These are phyloP conservation scores for Sorex maritimensis DNA, from an alignment of 2,797 vertebrate genomes.

Conservation along the genomic window DNA sequence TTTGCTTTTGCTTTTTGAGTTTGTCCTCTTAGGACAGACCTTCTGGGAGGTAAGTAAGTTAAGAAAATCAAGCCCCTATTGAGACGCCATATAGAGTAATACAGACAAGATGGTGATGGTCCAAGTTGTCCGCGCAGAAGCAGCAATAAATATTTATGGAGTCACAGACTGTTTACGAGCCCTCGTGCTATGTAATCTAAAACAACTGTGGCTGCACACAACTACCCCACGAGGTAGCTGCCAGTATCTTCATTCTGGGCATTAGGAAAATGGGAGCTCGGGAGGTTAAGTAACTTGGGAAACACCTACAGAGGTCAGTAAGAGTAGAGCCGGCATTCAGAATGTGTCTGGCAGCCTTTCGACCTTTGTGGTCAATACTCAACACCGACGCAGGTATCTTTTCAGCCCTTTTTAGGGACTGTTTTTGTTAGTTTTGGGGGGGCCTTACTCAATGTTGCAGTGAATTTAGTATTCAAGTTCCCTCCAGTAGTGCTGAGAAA, in stretches of 20 bases:
- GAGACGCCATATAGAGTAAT: neutral
- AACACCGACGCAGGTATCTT: neutral
- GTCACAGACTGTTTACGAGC: neutral
- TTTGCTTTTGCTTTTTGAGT: neutral
- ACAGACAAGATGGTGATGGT: no score
- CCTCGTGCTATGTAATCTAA: neutral
- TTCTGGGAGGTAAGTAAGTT: neutral
- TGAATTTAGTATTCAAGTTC: no score
- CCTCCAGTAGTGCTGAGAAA: no score
- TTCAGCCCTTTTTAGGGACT: neutral
- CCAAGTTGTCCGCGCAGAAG: neutral
- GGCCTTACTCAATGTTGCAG: no score
- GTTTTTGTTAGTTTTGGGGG: no score
- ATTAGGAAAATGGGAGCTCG: neutral
- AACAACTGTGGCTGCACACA: neutral
- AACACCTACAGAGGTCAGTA: neutral
- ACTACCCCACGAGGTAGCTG: neutral
- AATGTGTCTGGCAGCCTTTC: neutral
- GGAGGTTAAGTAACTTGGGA: neutral
- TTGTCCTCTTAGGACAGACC: neutral
- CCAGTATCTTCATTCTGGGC: neutral
- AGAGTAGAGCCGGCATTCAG: neutral
- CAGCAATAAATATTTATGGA: neutral
- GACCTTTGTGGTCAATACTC: neutral
- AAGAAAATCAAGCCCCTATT: neutral